phyloP scores from a whole-genome alignment of 1,140 invertebrate genomes.

The Drosophila albomicans region DNA sequence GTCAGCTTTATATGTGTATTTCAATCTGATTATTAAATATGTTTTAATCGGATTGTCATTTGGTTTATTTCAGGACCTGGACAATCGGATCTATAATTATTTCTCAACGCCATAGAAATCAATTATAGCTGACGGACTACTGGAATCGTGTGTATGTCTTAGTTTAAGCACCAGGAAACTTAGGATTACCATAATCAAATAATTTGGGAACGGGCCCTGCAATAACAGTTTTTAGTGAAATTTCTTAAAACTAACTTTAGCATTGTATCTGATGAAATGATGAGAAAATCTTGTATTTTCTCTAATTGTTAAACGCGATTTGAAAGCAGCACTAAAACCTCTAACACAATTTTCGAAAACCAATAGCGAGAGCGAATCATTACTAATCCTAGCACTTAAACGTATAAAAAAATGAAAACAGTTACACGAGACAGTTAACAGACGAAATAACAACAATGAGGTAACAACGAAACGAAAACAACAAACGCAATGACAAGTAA shows the following conservation, averaged over 20 bases:
- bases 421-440: slow-evolving; percentile 43
- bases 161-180: slow-evolving; percentile 66
- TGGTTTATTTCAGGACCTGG: slow-evolving; percentile 83
- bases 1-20: slow-evolving; percentile 64
- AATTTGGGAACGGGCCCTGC: slow-evolving; percentile 66
- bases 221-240: slow-evolving; percentile 73
- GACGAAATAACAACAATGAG: slow-evolving; percentile 52
- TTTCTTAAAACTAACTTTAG: slow-evolving; percentile 69
- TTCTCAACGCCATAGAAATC: slow-evolving; percentile 84
- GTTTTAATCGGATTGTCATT: slow-evolving; percentile 40
- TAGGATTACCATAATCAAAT: slow-evolving; percentile 60
- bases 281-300: slow-evolving; percentile 21
- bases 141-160: slow-evolving; percentile 51
- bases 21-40: not conserved
- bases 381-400: slow-evolving; percentile 72
- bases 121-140: slow-evolving; percentile 75
- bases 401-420: slow-evolving; percentile 33
- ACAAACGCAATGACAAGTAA: slow-evolving; percentile 45
- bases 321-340: slow-evolving; percentile 74
- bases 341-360: slow-evolving; percentile 70
- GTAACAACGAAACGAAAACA: slow-evolving; percentile 78
- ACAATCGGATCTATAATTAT: slow-evolving; percentile 85
- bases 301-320: slow-evolving; percentile 72
- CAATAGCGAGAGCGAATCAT: slow-evolving; percentile 68
- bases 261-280: slow-evolving; percentile 57